Conservation (phyloP, 2,888 invertebrate species). For the Heliconius sara region DNA sequence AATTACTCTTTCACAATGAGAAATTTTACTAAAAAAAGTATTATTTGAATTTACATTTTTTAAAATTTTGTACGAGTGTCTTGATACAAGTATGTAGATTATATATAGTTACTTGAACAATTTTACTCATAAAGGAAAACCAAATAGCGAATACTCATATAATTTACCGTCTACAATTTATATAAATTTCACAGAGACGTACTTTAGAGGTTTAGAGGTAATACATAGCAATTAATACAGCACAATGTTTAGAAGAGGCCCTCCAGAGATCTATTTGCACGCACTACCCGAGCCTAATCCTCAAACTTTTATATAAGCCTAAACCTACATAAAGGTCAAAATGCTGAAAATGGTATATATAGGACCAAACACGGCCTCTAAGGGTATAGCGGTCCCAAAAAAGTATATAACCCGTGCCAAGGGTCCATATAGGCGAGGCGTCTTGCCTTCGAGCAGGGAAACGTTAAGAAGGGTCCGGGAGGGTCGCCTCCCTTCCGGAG, state of each 20-base stretch:
- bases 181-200: slow-evolving; percentile 18
- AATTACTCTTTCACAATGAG: not conserved
- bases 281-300: slow-evolving; percentile 55
- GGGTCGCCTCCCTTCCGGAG: slow-evolving; percentile 72
- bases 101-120: not conserved
- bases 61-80: not conserved
- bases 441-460: slow-evolving; percentile 80
- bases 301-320: slow-evolving; percentile 69
- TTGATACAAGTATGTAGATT: not conserved
- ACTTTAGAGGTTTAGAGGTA: slow-evolving; percentile 34
- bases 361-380: slow-evolving; percentile 77
- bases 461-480: slow-evolving; percentile 82
- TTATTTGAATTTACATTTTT: too few relatives aligned
- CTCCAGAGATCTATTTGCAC: slow-evolving; percentile 51
- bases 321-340: slow-evolving; percentile 73
- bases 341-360: slow-evolving; percentile 76
- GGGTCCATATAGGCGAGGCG: slow-evolving; percentile 75
- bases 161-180: slow-evolving; percentile 10
- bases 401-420: slow-evolving; percentile 81
- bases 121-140: not conserved
- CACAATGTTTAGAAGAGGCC: slow-evolving; percentile 47
- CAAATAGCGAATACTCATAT: slow-evolving; percentile 7
- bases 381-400: slow-evolving; percentile 81
- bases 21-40: too few relatives aligned
- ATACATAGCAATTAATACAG: slow-evolving; percentile 44